Base-by-base conservation (phyloP, 2,113 vertebrate genomes). In the Hypomesus transpacificus region DNA sequence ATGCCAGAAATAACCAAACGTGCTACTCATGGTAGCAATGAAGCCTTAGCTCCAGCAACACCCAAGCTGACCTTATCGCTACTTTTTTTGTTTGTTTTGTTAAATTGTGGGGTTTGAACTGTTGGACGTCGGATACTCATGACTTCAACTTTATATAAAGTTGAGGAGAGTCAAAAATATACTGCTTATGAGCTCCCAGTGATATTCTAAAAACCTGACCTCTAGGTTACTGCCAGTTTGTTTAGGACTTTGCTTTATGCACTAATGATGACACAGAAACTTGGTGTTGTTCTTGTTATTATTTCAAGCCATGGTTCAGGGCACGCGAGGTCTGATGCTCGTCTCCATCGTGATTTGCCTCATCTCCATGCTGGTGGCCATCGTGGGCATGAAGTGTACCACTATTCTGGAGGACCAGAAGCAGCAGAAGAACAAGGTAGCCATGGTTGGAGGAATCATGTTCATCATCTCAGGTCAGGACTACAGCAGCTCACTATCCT, bases 381-480 rank as follows among this genome's bases (percentile, higher is more conserved):
- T 85, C 39, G 76, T 92, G 14, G 97, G 97, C 59, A 94, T 98
- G 96, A 95, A 93, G 64, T 98, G 95, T 81, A 96, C 96, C 88
- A 97, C 92, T 52, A 97, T 94, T 60, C 65, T 98, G 89, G 91
- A 91, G 5, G 93, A 94, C 0, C 83, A 93, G 3, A 88, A 90
- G 0, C 84, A 91, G 31, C 92, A 91, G 85, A 98, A 99, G 86
- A 90, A 91, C 87, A 87, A 94, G 69, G 94, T 98, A 86, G 96
- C 94, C 63, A 77, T 97, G 46, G 77, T 88, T 0, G 96, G 95
- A 74, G 97, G 97, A 0, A 75, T 92, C 13, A 70, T 96, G 73
- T 94, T 95, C 84, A 84, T 99, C 8, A 65, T 94, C 51, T 85
- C 94, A 78, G 97, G 96, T 98, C 63, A 86, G 91, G 83, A 46